A percentile compares a stretch with the other conserved stretches of the same genome.
These are phyloP conservation scores for Xiphydria camelus DNA, from an alignment of 2,888 invertebrate species.

Conservation along the genomic window DNA sequence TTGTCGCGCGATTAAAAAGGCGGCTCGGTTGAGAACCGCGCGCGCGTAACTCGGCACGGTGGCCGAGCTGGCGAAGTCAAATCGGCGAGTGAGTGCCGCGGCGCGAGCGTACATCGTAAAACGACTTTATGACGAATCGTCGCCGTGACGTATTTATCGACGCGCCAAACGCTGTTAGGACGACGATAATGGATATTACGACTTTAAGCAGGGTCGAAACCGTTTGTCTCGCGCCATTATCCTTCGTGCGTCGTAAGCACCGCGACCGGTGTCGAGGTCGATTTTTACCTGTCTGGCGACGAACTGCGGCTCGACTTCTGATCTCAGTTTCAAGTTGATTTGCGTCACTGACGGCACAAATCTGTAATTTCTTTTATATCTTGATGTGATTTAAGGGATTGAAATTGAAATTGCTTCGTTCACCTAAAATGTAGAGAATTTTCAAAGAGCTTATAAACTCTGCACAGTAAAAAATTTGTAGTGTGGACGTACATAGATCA, in stretches of 20 bases:
- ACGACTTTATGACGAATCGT: slow-evolving; percentile 41
- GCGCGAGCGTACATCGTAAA: slow-evolving; percentile 34
- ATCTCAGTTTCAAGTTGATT: too few relatives aligned
- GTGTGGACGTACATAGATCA: too few relatives aligned
- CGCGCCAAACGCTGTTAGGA: slow-evolving; percentile 43
- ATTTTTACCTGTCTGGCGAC: too few relatives aligned
- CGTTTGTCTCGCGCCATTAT: slow-evolving; percentile 27
- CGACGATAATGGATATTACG: slow-evolving; percentile 41
- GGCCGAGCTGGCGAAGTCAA: slow-evolving; percentile 19
- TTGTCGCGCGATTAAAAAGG: slow-evolving; percentile 48
- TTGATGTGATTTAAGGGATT: too few relatives aligned
- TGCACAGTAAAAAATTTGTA: too few relatives aligned
- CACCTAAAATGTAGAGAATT: too few relatives aligned
- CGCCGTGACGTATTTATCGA: slow-evolving; percentile 50
- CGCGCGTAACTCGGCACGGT: slow-evolving; percentile 33
- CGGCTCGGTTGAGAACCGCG: slow-evolving; percentile 38
- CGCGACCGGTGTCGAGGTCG: too few relatives aligned
- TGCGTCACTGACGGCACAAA: too few relatives aligned
- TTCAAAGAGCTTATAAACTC: too few relatives aligned
- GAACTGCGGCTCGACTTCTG: too few relatives aligned
- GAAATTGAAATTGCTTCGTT: too few relatives aligned
- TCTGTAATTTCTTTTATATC: too few relatives aligned
- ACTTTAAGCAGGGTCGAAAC: slow-evolving; percentile 40
- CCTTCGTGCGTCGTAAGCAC: not conserved
- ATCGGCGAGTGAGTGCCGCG: not conserved